Conservation (phyloP, 2,797 vertebrate genomes). For the Oreonectes daqikongensis region DNA sequence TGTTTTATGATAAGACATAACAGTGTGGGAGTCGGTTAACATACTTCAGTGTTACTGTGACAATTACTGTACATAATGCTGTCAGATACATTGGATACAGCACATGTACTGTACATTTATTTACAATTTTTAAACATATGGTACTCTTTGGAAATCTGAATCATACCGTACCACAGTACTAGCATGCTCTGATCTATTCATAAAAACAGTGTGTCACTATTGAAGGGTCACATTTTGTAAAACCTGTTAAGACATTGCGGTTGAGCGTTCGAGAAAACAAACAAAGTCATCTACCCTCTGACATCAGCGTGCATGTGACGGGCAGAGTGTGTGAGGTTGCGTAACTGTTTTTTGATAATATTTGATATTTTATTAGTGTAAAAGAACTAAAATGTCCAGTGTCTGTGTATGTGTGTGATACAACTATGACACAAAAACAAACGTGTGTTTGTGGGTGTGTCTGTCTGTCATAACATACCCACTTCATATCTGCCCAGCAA, state of each 20-base stretch:
- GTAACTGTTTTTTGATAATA: not conserved
- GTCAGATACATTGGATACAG: too few relatives aligned
- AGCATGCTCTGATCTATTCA: not conserved
- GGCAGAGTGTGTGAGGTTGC: not conserved
- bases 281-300: slow-evolving; percentile 6
- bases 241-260: not conserved
- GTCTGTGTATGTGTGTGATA: not conserved
- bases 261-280: slow-evolving; percentile 16
- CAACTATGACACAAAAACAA: not conserved
- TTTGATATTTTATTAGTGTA: slow-evolving; percentile 26
- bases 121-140: too few relatives aligned
- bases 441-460: not conserved
- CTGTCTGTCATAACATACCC: not conserved
- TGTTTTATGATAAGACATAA: slow-evolving; percentile 28
- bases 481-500: slow-evolving; percentile 10
- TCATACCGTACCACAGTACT: not conserved
- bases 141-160: too few relatives aligned
- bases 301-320: slow-evolving; percentile 21
- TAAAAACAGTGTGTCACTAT: not conserved
- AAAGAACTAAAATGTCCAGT: not conserved
- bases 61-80: not conserved
- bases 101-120: too few relatives aligned
- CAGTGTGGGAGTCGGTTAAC: not conserved
- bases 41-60: not conserved
- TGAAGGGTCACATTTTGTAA: not conserved